Base-by-base conservation (phyloP, 2,888 invertebrate genomes). In the Aphodius sticticus region DNA sequence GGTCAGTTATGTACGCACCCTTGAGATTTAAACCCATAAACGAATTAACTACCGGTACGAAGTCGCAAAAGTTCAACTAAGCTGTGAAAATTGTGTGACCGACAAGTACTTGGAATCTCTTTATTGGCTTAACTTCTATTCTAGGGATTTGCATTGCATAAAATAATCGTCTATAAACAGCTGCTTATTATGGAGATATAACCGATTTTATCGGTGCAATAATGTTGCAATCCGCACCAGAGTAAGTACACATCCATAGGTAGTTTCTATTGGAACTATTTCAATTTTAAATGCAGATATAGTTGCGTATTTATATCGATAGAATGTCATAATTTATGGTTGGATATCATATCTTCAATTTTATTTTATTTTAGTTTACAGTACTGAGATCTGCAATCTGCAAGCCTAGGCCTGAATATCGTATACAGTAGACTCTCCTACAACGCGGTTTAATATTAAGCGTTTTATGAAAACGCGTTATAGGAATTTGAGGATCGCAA, bases 31-130 rank as follows among this genome's bases (percentile, higher is more conserved):
- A 53, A 12, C 53, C 53, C 12, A 12, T 53, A 53, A 53, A 53
- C 12, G 53, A 7, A 53, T 53, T 53, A 76, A 16, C 69, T 38
- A 16, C 69, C 70, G 35, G 35, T 14, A 69, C 36, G 78, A 78
- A 78, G 53, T 78, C 78, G 75, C 70, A 78, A 78, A 78, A 78
- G 78, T 78, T 38, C 16, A 35, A 16, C n/a, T 78, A 78, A 78
- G 74, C 78, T 36, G 78, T 69, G 78, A 78, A 78, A 78, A 78
- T 78, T 78, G 78, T 78, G 74, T 75, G 78, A 35, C 36, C 35
- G 26, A 69, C 36, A 76, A 74, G 78, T 76, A 74, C 75, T 16
- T 75, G 38, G 75, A 78, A 78, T 15, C 74, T 69, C 38, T 69
- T 77, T 77, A 75, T 69, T 53, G 53, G 53, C 4, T 53, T 53